phyloP scores from a whole-genome alignment of 2,888 invertebrate genomes.

The Tholera decimalis region DNA sequence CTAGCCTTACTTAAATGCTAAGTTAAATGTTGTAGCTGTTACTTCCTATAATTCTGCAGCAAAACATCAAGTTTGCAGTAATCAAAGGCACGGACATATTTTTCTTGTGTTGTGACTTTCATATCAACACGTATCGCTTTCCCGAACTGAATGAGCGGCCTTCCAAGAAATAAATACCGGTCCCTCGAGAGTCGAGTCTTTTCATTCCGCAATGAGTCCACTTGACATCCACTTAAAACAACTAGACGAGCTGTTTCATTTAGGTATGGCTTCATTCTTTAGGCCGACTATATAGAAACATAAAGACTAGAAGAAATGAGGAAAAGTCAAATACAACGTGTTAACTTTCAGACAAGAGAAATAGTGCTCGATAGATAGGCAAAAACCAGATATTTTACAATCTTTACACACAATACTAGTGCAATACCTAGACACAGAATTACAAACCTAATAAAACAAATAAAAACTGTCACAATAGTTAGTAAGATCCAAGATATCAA shows the following conservation, averaged over 20 bases:
- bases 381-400: slow-evolving; percentile 38
- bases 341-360: neutral
- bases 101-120: slow-evolving; percentile 43
- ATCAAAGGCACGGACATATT: slow-evolving; percentile 21
- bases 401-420: slow-evolving; percentile 54
- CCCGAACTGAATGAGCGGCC: slow-evolving; percentile 50
- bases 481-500: slow-evolving; percentile 47
- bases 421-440: slow-evolving; percentile 30
- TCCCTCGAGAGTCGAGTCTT: slow-evolving; percentile 12
- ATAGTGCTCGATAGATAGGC: neutral
- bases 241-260: slow-evolving; percentile 7
- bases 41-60: slow-evolving; percentile 13
- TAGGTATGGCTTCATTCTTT: neutral
- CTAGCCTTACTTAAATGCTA: no score
- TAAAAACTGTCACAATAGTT: slow-evolving; percentile 52
- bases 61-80: neutral
- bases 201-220: slow-evolving; percentile 14
- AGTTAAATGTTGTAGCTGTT: neutral
- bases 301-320: slow-evolving; percentile 5
- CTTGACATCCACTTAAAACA: slow-evolving; percentile 13
- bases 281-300: neutral
- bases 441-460: slow-evolving; percentile 34
- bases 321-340: neutral
- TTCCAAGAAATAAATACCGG: slow-evolving; percentile 58
- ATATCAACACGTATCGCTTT: slow-evolving; percentile 54